phyloP scores from a whole-genome alignment of 2,797 vertebrate species.

The Diplodus sargus region DNA sequence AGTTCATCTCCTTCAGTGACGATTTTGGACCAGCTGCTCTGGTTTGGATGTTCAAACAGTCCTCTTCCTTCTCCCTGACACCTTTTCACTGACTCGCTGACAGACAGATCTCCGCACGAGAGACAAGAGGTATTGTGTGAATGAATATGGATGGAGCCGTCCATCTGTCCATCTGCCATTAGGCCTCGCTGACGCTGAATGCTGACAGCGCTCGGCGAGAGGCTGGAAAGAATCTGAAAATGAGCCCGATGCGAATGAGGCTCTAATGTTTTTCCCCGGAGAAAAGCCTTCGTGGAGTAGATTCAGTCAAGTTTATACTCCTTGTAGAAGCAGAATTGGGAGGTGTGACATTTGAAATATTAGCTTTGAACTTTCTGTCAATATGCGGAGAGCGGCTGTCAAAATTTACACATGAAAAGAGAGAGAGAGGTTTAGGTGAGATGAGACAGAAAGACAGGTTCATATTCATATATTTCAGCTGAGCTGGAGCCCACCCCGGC shows the following conservation, averaged over 20 bases:
- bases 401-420: slow-evolving; percentile 12
- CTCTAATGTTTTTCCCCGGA: slow-evolving; percentile 33
- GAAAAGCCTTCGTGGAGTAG: slow-evolving; percentile 7
- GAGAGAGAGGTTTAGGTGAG: background rate
- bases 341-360: slow-evolving; percentile 41
- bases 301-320: slow-evolving; percentile 25
- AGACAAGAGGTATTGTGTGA: slow-evolving; percentile 67
- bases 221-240: slow-evolving; percentile 56
- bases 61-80: slow-evolving; percentile 55
- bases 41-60: slow-evolving; percentile 64
- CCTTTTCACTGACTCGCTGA: slow-evolving; percentile 71
- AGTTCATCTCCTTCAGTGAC: slow-evolving; percentile 61
- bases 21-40: slow-evolving; percentile 60
- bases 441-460: too few relatives aligned
- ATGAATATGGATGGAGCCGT: slow-evolving; percentile 80
- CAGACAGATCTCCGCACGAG: slow-evolving; percentile 73
- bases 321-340: background rate
- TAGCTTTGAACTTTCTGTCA: slow-evolving; percentile 42
- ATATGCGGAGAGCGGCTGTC: slow-evolving; percentile 11
- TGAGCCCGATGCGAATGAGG: slow-evolving; percentile 48
- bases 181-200: slow-evolving; percentile 53
- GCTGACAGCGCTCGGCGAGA: slow-evolving; percentile 48
- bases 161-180: slow-evolving; percentile 75
- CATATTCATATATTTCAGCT: background rate
- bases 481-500: slow-evolving; percentile 14